Base-by-base conservation (phyloP, 2,113 vertebrate genomes). In the Chitala chitala region DNA sequence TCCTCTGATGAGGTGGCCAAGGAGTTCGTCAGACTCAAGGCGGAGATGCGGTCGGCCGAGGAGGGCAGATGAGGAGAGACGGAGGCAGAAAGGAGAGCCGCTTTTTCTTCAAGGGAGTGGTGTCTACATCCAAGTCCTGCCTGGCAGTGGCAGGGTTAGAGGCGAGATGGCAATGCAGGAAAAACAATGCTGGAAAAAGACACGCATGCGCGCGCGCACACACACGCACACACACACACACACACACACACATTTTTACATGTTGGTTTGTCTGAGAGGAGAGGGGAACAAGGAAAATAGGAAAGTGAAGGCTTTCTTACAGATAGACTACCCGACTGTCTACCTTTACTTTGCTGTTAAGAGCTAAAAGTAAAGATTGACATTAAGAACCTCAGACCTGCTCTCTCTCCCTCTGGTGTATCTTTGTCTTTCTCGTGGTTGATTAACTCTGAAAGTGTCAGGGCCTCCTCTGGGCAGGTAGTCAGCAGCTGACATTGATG, bases 11-110 rank as follows among this genome's bases (percentile, higher is more conserved):
- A 99, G 77, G 93, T 98, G 72, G 97, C 97, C 79, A 95, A 93
- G 76, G 97, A 99, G 82, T 96, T 98, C 7, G 93, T 99, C 61
- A 94, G 92, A 86, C 87, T 98, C 63, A 99, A 99, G 82, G 94
- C 95, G 0, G 97, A 99, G 77, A 93, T 84, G 3, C 94, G 97
- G 22, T 94, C 94, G 0, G 82, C 79, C 0, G 95, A 98, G 83
- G 97, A 99, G 85, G 95, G 93, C 33, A 94, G 94, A 84, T 98
- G 92, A 91, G 75, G 51, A 24, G 40, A 15, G 54, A 58, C 13
- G 65, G 8, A 73, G 20, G 17, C 0, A 31, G 42, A n/a, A n/a
- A n/a, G n/a, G n/a, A n/a, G n/a, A n/a, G n/a, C n/a, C n/a, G n/a
- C n/a, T n/a, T n/a, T n/a, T n/a, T n/a, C n/a, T n/a, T n/a, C n/a